Percentiles rank a stretch among this genome's conserved stretches.
These are phyloP conservation scores for Gymnocypris eckloni DNA, from an alignment of 2,797 vertebrate genomes.

Conservation along the genomic window DNA sequence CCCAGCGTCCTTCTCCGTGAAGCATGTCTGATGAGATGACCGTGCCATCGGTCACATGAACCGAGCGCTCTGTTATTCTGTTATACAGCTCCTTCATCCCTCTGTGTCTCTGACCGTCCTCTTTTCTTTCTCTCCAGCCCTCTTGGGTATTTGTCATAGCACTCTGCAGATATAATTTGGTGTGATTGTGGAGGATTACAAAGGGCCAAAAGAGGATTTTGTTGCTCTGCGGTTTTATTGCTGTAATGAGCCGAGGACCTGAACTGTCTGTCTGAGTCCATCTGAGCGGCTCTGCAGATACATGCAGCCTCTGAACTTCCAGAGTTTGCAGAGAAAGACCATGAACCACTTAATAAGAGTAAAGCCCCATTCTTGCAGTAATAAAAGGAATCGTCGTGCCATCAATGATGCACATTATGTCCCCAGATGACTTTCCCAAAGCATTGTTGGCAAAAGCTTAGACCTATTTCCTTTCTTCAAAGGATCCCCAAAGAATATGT, in stretches of 20 bases:
- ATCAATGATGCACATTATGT: not conserved
- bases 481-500: not conserved
- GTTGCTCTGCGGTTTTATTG: constrained; percentile 48
- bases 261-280: constrained; percentile 53
- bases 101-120: constrained; percentile 7
- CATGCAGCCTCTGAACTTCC: constrained; percentile 28
- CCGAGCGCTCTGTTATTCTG: constrained; percentile 22
- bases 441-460: constrained; percentile 4
- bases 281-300: constrained; percentile 36
- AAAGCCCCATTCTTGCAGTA: constrained; percentile 29
- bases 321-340: constrained; percentile 37
- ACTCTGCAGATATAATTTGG: constrained; percentile 49
- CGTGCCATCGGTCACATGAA: constrained; percentile 40
- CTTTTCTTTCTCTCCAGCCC: constrained; percentile 31
- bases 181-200: constrained; percentile 58
- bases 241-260: constrained; percentile 55
- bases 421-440: constrained; percentile 24
- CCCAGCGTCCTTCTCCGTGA: not conserved
- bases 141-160: constrained; percentile 50
- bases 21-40: constrained; percentile 30
- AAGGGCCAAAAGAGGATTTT: constrained; percentile 53
- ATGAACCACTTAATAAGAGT: constrained; percentile 11
- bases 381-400: constrained; percentile 39
- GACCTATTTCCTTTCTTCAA: constrained; percentile 22
- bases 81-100: constrained; percentile 29